Base-by-base conservation (phyloP, 2,113 vertebrate genomes). In the Xiphias gladius region DNA sequence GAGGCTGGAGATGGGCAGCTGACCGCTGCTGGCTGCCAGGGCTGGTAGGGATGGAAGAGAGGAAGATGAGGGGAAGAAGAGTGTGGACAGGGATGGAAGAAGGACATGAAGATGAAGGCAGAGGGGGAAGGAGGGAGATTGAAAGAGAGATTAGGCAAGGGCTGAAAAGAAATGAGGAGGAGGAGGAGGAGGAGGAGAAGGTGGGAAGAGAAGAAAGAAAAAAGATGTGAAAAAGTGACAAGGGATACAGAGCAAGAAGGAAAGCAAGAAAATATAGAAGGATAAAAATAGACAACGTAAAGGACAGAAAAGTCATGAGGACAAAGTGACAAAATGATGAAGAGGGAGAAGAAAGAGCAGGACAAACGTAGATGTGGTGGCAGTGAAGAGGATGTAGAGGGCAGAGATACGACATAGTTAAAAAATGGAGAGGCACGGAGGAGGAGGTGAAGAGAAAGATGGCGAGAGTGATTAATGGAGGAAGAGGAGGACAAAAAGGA, bases 11-110 rank as follows among this genome's bases (percentile, higher is more conserved):
- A 97, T 93, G 65, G 96, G 83, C 91, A 97, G 95, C 88, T 96
- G 96, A 77, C 97, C 96, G 89, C 96, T 91, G 92, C 94, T 96
- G 92, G 96, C 96, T 84, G 96, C 96, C 94, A 98, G 92, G 37
- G 96, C 97, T 97, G 94, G 12, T 24, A 14, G 11, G 19, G 22
- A 26, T 1, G 46, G 39, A 35, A n/a, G 48, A 67, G 62, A 41
- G 22, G 54, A 13, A 57, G 68, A 39, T 2, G 17, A 70, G 13
- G 30, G 65, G n/a, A 62, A 22, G 65, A 28, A 55, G 46, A 46
- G 43, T 16, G 14, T 46, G 43, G 37, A 9, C 37, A 39, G 37
- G 37, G 55, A 55, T 7, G 61, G 35, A 65, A 26, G 65, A 24
- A 58, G 46, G 41, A 55, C 12, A 4, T 14, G 67, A 14, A 32